Conservation (phyloP, 92 coral and sea anemone genomes). For the Zoanthus gigantus region DNA sequence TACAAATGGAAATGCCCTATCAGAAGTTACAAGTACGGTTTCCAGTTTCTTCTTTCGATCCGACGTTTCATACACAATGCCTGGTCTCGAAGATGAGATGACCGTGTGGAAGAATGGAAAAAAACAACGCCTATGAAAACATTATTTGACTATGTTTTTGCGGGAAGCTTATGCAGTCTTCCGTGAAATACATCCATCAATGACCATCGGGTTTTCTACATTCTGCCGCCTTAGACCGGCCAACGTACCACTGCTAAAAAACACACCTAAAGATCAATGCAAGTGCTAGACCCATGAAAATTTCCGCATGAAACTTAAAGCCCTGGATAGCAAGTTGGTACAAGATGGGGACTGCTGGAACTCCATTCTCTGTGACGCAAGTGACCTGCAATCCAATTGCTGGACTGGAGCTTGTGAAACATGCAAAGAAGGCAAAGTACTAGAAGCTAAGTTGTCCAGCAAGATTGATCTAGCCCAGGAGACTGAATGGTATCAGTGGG, state of each 20-base stretch:
- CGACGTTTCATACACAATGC: slow-evolving; percentile 49
- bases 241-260: slow-evolving; percentile 54
- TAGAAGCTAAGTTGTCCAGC: slow-evolving; percentile 52
- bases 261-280: slow-evolving; percentile 61
- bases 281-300: slow-evolving; percentile 64
- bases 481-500: slow-evolving; percentile 26
- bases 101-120: slow-evolving; percentile 55
- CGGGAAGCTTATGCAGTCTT: slow-evolving; percentile 17
- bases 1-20: slow-evolving; percentile 44
- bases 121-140: slow-evolving; percentile 48
- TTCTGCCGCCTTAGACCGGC: slow-evolving; percentile 50
- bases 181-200: slow-evolving; percentile 9
- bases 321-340: slow-evolving; percentile 3
- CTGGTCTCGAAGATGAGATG: slow-evolving; percentile 62
- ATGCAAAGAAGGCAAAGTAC: slow-evolving; percentile 47
- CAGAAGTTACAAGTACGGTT: slow-evolving; percentile 48
- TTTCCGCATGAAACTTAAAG: slow-evolving; percentile 44
- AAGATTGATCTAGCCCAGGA: slow-evolving; percentile 45
- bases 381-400: slow-evolving; percentile 52
- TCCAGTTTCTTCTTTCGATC: slow-evolving; percentile 46
- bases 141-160: slow-evolving; percentile 56
- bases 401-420: slow-evolving; percentile 54
- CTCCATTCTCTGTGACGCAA: slow-evolving; percentile 40
- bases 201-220: slow-evolving; percentile 47
- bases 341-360: too few relatives aligned